Base-by-base conservation (phyloP, 2,888 invertebrate genomes). In the Scaptomyza caliginosa region DNA sequence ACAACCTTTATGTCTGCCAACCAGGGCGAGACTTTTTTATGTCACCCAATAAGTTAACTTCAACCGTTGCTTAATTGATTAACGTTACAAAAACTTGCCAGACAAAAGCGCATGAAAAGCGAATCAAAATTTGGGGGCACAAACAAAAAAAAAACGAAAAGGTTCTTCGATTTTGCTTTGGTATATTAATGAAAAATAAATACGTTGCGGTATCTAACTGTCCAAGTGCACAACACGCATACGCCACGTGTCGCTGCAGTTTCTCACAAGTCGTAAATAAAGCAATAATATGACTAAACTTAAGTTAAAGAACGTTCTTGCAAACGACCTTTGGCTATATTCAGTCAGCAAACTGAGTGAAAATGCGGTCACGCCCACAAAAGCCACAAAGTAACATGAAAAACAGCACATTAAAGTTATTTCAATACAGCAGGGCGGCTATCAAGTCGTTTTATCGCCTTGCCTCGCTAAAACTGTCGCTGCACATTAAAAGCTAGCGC, bases 51-150 rank as follows among this genome's bases (percentile, higher is more conserved):
- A 52, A 65, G 69, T 72, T 83, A 5, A 51, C 50, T 50, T 46
- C 55, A 62, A 62, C 52, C 76, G 49, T 74, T 58, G 23, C 39
- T 28, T 75, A 86, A 81, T 83, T 83, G 80, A 86, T 83, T 81
- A 77, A 86, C 74, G 86, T 80, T 81, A 64, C 66, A 68, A 86
- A 86, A 81, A 86, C 46, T 81, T 81, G 70, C 55, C 68, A 86
- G 80, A 86, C 80, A 60, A 60, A 58, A 32, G 36, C 34, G 26
- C 28, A n/a, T 21, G 16, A 36, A 34, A 43, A 17, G 7, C 1
- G 30, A 49, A 57, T 28, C 13, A 34, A 40, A 46, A 32, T 7
- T 21, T 21, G 21, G 2, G 30, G 43, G 13, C 19, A 36, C 19
- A 42, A 26, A 28, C 34, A 39, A 24, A 39, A 49, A 40, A 24